Evolutionary conservation across 2,797 vertebrate genomes (phyloP), one percentile per base, ranked within the genome.

Genomic region (Chrysocyon brachyurus): DNA sequence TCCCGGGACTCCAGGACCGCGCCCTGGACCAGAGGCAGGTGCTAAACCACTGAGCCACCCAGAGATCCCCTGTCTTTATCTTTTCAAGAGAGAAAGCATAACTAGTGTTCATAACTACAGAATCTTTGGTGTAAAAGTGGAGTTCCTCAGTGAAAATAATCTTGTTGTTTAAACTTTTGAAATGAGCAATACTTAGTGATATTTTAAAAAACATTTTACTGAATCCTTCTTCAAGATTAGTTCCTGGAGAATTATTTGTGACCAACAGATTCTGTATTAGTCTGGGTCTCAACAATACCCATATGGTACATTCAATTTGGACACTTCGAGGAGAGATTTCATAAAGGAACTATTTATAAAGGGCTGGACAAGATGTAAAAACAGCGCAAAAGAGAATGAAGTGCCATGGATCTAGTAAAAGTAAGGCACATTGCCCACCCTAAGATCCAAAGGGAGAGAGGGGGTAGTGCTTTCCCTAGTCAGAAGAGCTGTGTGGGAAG

Each of bases 121-220:
- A 79, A 88, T 81, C 40, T 68, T 93, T 52, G 26, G 16, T 81
- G 49, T 92, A 24, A 81, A 96, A 81, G 10, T 85, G 49, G 33
- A 75, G 7, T 78, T 70, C 46, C 5, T 82, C 28, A 49, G 31
- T 89, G n/a, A 77, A 92, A 87, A 75, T 90, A 68, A 49, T 33
- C 10, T 22, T 77, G 61, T 89, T 73, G 26, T 75, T 96, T 86
- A 77, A 88, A n/a, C 12, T 63, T 97, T 91, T 86, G 59, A 92
- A 92, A 83, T 63, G 40, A 75, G 33, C 49, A 49, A 12, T 70
- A 83, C 66, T 24, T 36, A 9, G 1, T 90, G 54, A 66, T 89
- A n/a, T 31, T 85, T 84, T 81, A 12, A 28, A 89, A 78, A 86
- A 33, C 5, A 3, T 90, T 61, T 56, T 64, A 73, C 40, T n/a